Base-by-base conservation (phyloP, 2,888 invertebrate species). In the Drosophila pegasa region DNA sequence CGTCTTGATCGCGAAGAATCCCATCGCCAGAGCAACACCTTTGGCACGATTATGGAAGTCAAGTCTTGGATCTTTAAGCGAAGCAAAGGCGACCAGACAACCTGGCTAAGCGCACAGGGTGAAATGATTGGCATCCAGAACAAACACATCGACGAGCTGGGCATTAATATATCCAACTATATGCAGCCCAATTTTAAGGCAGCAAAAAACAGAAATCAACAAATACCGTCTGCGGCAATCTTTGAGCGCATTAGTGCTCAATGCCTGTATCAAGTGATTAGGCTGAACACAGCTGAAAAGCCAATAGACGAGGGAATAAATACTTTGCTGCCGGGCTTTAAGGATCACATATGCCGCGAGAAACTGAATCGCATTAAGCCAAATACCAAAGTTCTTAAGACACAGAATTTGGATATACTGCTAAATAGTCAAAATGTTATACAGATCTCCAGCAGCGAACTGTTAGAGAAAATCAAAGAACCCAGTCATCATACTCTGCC, bases 51-150 rank as follows among this genome's bases (percentile, higher is more conserved):
- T 6, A n/a, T 12, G 25, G 16, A 12, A 12, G n/a, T 16, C 2
- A 45, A 31, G 1, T 22, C 60, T 16, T n/a, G 14, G 16, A 2
- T 12, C 2, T 37, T 31, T 18, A 31, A 12, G n/a, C 6, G 27
- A 16, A n/a, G 5, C 12, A 2, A 7, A 6, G 25, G 8, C 2
- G 16, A 14, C 0, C n/a, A 61, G 3, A 47, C 31, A n/a, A 33
- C 38, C 0, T 61, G 61, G 45, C 31, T 60, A 0, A 33, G 10
- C 8, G 10, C 12, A 2, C 9, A 27, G 1, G 10, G 10, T 2
- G 56, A 33, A 33, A 27, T 12, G 31, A 59, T 59, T n/a, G 40
- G 33, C 18, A 5, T 59, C 9, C 59, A 59, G n/a, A 59, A 59
- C 55, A 59, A 59, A 8, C 18, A 59, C 16, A 54, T 59, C 10